These are phyloP conservation scores for Incurvaria masculella DNA, from an alignment of 2,888 invertebrate genomes.

Conservation along the genomic window DNA sequence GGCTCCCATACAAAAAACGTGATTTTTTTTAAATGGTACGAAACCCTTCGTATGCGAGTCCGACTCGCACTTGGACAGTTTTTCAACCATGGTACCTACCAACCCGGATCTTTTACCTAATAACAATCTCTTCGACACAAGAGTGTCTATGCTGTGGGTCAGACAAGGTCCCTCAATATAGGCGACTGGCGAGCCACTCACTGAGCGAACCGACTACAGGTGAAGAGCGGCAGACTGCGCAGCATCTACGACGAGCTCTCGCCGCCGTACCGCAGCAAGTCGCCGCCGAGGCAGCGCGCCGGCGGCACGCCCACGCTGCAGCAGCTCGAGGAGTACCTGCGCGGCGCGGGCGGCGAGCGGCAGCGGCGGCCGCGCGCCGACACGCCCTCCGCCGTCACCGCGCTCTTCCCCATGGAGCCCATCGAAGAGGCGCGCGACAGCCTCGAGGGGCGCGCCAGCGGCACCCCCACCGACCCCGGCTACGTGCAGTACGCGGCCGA, in stretches of 20 bases:
- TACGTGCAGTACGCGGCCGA: constrained; percentile 71
- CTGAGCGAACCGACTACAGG: no score
- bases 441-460: constrained; percentile 48
- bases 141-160: no score
- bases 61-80: no score
- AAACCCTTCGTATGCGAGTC: no score
- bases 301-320: constrained; percentile 43
- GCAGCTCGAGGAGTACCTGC: constrained; percentile 47
- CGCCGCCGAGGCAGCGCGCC: constrained; percentile 37
- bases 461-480: constrained; percentile 70
- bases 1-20: no score
- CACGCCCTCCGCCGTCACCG: constrained; percentile 28
- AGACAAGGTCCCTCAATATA: no score
- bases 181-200: constrained; percentile 10
- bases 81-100: no score
- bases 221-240: constrained; percentile 37
- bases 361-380: constrained; percentile 27
- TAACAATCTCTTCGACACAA: no score
- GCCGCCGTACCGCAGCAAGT: constrained; percentile 32
- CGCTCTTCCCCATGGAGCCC: constrained; percentile 52
- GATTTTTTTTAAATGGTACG: no score
- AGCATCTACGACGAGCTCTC: constrained; percentile 39
- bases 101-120: no score
- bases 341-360: constrained; percentile 28
- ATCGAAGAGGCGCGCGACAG: constrained; percentile 39